Evolutionary conservation across 2,888 invertebrate genomes (phyloP), one percentile per base, ranked within the genome.

Genomic region (Tyria jacobaeae): DNA sequence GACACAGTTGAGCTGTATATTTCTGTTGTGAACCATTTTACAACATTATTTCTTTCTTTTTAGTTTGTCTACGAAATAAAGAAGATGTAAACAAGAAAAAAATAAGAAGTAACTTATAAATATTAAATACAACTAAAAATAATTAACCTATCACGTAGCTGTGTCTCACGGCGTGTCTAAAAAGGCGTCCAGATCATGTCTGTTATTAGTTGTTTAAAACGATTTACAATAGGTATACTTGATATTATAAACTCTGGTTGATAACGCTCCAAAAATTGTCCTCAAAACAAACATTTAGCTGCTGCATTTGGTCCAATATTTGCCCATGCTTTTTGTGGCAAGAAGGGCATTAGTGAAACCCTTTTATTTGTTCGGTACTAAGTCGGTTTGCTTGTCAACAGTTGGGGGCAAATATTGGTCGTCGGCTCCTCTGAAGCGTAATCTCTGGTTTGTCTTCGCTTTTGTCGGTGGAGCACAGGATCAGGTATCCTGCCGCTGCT

Each of bases 321-420:
- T 91, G 87, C 83, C 83, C 71, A 87, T 81, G 87, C 90, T 91
- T 92, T 92, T 92, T 92, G 89, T 91, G 80, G 89, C 90, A 92
- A 92, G 92, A 92, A 92, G 92, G 91, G 90, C 93, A 93, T 92
- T 93, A 92, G 90, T 89, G 91, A 76, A 90, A 89, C 93, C 94
- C 92, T 92, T 92, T 85, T 93, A 89, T 93, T 91, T 88, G 85
- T 89, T 75, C 84, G 82, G 85, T 79, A 85, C 88, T 92, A 91
- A 94, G 93, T 88, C 92, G 90, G 92, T 93, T 93, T 92, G 87
- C 91, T 85, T 90, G 94, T 93, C 90, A 90, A 92, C 90, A 91
- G 81, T 74, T 75, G 70, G 73, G 57, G 39, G 80, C 85, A 90
- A 94, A 94, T 92, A 92, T 94, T 93, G 85, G 79, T 80, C 80